Conservation (phyloP, 2,888 invertebrate species). For the Drosophila hamatofila region DNA sequence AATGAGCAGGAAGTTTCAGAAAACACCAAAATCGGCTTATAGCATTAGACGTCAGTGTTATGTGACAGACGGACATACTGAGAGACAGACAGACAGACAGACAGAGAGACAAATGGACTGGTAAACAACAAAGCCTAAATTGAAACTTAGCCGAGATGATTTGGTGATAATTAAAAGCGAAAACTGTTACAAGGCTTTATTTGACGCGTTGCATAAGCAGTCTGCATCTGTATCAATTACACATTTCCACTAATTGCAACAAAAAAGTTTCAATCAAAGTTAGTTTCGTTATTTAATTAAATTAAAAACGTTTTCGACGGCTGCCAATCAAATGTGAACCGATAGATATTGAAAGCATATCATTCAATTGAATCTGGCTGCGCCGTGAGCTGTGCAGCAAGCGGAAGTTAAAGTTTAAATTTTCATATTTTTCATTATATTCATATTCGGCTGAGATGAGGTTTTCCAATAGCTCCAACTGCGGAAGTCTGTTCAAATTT, state of each 20-base stretch:
- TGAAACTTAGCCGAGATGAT: constrained; percentile 44
- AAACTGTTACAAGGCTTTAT: constrained; percentile 58
- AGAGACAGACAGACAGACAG: constrained; percentile 10
- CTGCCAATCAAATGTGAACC: constrained; percentile 29
- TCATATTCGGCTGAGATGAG: constrained; percentile 36
- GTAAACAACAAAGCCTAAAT: constrained; percentile 42
- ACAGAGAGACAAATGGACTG: constrained; percentile 8
- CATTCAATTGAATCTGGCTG: constrained; percentile 25
- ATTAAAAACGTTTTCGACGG: constrained; percentile 28
- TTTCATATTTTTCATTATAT: constrained; percentile 34
- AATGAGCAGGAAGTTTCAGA: constrained; percentile 72
- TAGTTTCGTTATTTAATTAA: constrained; percentile 57
- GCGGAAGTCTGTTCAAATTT: constrained; percentile 60
- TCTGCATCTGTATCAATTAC: constrained; percentile 63
- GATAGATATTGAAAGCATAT: constrained; percentile 4
- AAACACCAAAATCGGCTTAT: constrained; percentile 72
- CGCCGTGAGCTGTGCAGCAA: constrained; percentile 26
- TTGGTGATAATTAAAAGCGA: constrained; percentile 66
- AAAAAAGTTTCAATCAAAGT: constrained; percentile 51
- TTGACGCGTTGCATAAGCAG: constrained; percentile 63
- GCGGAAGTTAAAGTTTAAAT: constrained; percentile 53
- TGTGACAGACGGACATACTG: constrained; percentile 28
- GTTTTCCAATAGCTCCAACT: constrained; percentile 34
- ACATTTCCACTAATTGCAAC: constrained; percentile 61
- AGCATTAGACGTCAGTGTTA: constrained; percentile 61